These are phyloP conservation scores for Heliconius ismenius DNA, from an alignment of 2,888 invertebrate species.

Conservation along the genomic window DNA sequence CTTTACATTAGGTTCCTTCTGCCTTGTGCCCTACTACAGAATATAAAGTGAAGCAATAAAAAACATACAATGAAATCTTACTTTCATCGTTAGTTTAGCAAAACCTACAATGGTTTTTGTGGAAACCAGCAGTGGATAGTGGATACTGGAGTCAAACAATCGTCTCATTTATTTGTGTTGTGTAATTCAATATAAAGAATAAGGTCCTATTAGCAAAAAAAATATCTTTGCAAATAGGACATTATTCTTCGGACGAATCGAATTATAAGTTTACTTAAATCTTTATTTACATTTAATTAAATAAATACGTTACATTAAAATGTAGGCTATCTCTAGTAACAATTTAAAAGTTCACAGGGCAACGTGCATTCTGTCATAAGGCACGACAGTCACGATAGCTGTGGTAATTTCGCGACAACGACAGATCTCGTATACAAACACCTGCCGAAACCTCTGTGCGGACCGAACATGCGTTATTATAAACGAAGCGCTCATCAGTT, in stretches of 20 bases:
- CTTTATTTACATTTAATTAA: neutral
- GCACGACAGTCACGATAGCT: constrained; percentile 70
- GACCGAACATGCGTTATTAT: constrained; percentile 67
- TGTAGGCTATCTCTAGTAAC: neutral
- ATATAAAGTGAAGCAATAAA: too few relatives aligned
- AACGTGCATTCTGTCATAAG: constrained; percentile 63
- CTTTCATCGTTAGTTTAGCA: neutral
- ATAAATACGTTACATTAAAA: neutral
- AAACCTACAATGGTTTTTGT: too few relatives aligned
- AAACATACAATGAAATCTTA: too few relatives aligned
- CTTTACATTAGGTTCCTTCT: too few relatives aligned
- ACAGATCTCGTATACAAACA: constrained; percentile 81
- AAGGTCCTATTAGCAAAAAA: too few relatives aligned
- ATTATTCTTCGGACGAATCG: too few relatives aligned
- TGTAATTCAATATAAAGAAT: too few relatives aligned
- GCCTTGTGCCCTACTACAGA: neutral
- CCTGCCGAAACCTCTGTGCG: constrained; percentile 76
- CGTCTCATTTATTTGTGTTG: too few relatives aligned
- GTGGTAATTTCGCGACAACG: constrained; percentile 75
- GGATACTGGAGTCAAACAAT: too few relatives aligned
- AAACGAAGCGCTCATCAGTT: constrained; percentile 67
- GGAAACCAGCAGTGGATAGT: neutral
- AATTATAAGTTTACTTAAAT: neutral
- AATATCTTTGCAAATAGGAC: too few relatives aligned
- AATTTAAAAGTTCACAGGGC: constrained; percentile 56